Evolutionary conservation across 2,113 vertebrate genomes (phyloP).

Genomic region (Pseudois nayaur): DNA sequence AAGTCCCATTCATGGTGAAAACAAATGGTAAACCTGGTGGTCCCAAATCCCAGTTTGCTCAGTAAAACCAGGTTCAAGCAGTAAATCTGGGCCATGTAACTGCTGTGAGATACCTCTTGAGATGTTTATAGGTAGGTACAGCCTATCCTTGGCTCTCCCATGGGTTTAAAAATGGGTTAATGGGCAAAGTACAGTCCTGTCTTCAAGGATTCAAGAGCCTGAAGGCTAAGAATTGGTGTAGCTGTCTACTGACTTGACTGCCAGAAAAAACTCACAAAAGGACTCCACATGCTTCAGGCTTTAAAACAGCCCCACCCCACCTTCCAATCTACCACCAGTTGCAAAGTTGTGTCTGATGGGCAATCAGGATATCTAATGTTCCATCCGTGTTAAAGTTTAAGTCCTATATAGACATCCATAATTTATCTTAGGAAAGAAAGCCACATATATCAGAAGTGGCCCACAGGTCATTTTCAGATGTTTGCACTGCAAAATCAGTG

Average conservation of each 20-base stretch:
- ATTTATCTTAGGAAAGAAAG: not conserved
- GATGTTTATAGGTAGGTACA: not conserved
- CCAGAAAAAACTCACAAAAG: not conserved
- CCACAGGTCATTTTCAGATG: not conserved
- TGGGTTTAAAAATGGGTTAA: not conserved
- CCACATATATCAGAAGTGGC: not conserved
- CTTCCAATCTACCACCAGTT: not conserved
- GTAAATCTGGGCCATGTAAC: not conserved
- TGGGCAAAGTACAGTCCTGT: not conserved
- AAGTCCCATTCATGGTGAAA: not conserved
- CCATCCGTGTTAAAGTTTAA: not conserved
- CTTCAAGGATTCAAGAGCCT: not conserved
- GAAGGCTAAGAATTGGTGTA: not conserved
- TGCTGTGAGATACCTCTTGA: not conserved
- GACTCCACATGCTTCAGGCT: not conserved
- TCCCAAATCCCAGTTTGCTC: not conserved
- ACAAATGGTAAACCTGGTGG: not conserved
- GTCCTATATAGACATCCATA: too few relatives aligned
- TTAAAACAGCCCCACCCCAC: not conserved
- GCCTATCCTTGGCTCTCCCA: not conserved
- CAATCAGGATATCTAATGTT: not conserved
- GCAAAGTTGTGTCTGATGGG: not conserved
- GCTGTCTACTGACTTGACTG: not conserved
- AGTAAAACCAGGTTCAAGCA: not conserved
- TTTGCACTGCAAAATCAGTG: not conserved